These are phyloP conservation scores for Ethmia dodecea DNA, from an alignment of 2,888 invertebrate species.

Conservation along the genomic window DNA sequence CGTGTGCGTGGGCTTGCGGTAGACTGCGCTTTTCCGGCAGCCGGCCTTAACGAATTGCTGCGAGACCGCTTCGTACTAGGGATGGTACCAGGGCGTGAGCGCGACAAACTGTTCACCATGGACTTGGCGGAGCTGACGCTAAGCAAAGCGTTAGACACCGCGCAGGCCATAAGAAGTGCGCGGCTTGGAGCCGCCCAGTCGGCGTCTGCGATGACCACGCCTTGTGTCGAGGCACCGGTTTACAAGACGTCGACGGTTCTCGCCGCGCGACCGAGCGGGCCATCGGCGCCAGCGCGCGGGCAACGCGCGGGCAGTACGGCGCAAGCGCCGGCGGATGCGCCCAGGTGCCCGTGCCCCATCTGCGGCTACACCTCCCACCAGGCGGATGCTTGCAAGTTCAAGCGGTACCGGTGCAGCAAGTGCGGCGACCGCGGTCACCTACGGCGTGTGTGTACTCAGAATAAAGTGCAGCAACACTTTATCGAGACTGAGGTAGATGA, in stretches of 20 bases:
- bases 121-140: conserved; percentile 16
- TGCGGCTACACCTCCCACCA: background rate
- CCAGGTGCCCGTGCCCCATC: background rate
- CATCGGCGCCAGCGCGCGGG: background rate
- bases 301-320: background rate
- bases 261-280: background rate
- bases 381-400: background rate
- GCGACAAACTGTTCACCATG: conserved; percentile 21
- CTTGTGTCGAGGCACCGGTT: background rate
- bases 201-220: background rate
- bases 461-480: background rate
- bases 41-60: conserved; percentile 15
- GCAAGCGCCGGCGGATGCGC: background rate
- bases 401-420: background rate
- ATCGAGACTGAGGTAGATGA: background rate
- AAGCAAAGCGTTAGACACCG: conserved; percentile 19
- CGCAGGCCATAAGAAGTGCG: conserved; percentile 14
- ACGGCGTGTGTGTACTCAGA: background rate
- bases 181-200: background rate
- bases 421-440: background rate
- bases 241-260: background rate
- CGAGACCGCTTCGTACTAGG: conserved; percentile 23
- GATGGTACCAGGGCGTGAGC: conserved; percentile 19
- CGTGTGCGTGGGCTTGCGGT: conserved; percentile 6
- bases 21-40: conserved; percentile 5